phyloP scores from a whole-genome alignment of 2,797 vertebrate genomes.

The Epinephelus coioides region DNA sequence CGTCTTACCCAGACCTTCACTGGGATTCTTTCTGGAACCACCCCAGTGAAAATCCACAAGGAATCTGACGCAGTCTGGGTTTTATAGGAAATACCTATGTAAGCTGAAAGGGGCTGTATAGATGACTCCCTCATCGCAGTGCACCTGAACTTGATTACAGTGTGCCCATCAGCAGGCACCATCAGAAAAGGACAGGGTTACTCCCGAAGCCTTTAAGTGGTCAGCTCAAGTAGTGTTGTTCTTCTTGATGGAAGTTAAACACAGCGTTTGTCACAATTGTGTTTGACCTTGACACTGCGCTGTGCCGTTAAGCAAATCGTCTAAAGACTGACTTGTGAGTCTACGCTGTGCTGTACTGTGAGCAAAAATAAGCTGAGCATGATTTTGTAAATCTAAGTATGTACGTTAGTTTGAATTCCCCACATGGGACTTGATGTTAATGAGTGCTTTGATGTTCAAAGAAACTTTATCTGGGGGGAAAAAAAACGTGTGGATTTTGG shows the following conservation, averaged over 20 bases:
- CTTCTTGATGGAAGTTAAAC: conserved; percentile 15
- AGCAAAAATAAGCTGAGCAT: conserved; percentile 35
- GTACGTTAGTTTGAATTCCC: conserved; percentile 35
- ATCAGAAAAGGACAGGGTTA: conserved; percentile 46
- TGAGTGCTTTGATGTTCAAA: conserved; percentile 71
- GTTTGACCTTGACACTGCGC: conserved; percentile 25
- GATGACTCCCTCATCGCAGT: conserved; percentile 51
- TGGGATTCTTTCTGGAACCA: conserved; percentile 50
- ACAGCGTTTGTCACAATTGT: conserved; percentile 34
- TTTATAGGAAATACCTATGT: conserved; percentile 67
- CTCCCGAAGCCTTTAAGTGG: conserved; percentile 59
- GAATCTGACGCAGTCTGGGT: conserved; percentile 62
- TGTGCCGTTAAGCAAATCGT: background rate
- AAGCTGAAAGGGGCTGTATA: conserved; percentile 43
- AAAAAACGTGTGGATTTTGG: conserved; percentile 58
- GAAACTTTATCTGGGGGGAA: conserved; percentile 40
- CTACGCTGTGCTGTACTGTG: background rate
- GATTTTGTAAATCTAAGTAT: conserved; percentile 41
- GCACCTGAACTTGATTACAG: conserved; percentile 67
- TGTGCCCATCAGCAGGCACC: conserved; percentile 44
- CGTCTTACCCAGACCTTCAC: conserved; percentile 50
- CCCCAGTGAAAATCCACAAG: conserved; percentile 50
- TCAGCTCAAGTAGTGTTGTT: conserved; percentile 28
- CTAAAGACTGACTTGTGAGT: too few relatives aligned
- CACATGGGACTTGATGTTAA: conserved; percentile 48